Conservation (phyloP, 1,140 invertebrate genomes). For the Drosophila leontia region DNA sequence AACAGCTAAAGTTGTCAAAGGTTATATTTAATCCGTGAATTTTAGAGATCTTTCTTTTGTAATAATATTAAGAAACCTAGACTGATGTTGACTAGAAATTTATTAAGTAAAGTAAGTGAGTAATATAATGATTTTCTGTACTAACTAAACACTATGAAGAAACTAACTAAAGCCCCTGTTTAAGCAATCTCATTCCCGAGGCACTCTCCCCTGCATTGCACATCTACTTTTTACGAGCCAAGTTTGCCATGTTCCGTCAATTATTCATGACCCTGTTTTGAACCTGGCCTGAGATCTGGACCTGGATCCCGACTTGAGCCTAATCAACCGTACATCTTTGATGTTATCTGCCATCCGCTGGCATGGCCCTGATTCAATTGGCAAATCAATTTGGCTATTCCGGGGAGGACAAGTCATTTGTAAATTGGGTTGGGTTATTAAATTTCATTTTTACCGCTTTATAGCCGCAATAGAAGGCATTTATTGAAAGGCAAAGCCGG, state of each 20-base stretch:
- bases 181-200: neutral
- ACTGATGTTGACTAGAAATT: no score
- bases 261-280: constrained; percentile 16
- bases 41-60: no score
- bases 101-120: no score
- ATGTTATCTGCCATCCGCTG: constrained; percentile 27
- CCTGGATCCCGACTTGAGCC: neutral
- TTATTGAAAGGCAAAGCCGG: constrained; percentile 56
- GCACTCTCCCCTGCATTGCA: neutral
- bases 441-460: constrained; percentile 72
- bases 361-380: constrained; percentile 37
- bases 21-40: neutral
- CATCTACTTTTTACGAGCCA: neutral
- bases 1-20: constrained; percentile 3
- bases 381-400: constrained; percentile 30
- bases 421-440: constrained; percentile 68
- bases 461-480: constrained; percentile 71
- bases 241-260: constrained; percentile 5
- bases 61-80: no score
- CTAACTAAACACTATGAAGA: no score
- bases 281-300: neutral
- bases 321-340: constrained; percentile 41
- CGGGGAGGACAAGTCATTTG: constrained; percentile 56
- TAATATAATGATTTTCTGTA: no score
- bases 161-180: no score